Conservation (phyloP, 2,113 vertebrate genomes). For the Mobula hypostoma region DNA sequence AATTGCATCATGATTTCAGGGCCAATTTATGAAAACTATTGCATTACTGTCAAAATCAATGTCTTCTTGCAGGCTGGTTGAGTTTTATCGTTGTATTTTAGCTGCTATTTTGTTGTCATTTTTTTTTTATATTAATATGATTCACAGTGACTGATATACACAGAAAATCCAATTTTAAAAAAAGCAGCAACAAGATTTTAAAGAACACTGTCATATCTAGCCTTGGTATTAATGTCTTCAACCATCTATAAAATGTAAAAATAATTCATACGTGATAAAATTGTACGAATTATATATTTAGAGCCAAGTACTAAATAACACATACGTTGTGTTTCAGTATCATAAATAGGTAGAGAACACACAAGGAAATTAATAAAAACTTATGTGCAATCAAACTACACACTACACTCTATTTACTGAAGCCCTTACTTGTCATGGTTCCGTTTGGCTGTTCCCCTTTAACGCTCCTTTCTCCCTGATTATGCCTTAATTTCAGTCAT, state of each 20-base stretch:
- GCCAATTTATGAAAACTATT: slow-evolving; percentile 19
- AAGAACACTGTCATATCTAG: neutral
- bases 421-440: too few relatives aligned
- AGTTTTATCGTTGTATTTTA: neutral
- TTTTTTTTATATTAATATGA: neutral
- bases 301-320: neutral
- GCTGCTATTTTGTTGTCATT: neutral
- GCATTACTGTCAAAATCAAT: slow-evolving; percentile 10
- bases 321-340: neutral
- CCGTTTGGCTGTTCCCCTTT: too few relatives aligned
- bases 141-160: neutral
- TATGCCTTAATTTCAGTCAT: too few relatives aligned
- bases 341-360: neutral
- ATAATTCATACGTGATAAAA: neutral
- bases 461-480: too few relatives aligned
- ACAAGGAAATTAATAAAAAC: neutral
- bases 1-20: neutral
- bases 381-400: neutral
- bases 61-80: neutral
- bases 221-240: neutral
- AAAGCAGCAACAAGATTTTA: neutral
- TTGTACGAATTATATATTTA: neutral
- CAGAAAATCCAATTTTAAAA: neutral
- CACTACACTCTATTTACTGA: neutral
- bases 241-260: neutral